These are phyloP conservation scores for Macrobrachium rosenbergii DNA, from an alignment of 1,140 invertebrate species.

Conservation along the genomic window DNA sequence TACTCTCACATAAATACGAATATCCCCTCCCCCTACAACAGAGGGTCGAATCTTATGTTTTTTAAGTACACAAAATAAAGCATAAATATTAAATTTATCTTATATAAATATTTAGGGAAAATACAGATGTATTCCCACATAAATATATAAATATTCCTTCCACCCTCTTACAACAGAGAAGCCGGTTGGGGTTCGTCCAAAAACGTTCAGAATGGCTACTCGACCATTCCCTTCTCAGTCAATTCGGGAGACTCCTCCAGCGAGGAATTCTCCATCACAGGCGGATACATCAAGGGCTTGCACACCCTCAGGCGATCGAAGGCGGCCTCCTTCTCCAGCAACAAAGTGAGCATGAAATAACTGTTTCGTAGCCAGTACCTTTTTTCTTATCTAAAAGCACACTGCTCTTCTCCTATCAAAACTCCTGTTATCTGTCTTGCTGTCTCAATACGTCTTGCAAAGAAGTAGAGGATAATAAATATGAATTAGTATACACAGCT, in stretches of 20 bases:
- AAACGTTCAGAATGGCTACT: not conserved
- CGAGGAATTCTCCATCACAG: not conserved
- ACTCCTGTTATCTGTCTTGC: no score
- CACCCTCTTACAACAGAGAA: not conserved
- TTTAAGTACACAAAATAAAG: no score
- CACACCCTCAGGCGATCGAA: constrained; percentile 21
- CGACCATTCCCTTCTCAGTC: not conserved
- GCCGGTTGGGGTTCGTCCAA: constrained; percentile 12
- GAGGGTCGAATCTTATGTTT: no score
- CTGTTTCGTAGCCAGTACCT: not conserved
- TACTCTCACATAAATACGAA: no score
- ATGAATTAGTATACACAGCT: no score
- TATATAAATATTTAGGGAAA: no score
- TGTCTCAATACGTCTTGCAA: no score
- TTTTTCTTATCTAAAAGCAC: not conserved
- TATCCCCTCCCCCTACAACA: no score
- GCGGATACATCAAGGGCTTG: constrained; percentile 9
- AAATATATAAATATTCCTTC: not conserved
- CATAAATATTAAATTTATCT: no score
- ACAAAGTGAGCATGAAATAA: constrained; percentile 1
- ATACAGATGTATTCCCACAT: no score
- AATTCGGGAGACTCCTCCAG: not conserved
- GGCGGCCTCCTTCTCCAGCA: constrained; percentile 3
- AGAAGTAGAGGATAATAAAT: no score
- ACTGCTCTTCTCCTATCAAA: not conserved